phyloP scores from a whole-genome alignment of 2,888 invertebrate species.

The Hirtodrosophila trivittata region DNA sequence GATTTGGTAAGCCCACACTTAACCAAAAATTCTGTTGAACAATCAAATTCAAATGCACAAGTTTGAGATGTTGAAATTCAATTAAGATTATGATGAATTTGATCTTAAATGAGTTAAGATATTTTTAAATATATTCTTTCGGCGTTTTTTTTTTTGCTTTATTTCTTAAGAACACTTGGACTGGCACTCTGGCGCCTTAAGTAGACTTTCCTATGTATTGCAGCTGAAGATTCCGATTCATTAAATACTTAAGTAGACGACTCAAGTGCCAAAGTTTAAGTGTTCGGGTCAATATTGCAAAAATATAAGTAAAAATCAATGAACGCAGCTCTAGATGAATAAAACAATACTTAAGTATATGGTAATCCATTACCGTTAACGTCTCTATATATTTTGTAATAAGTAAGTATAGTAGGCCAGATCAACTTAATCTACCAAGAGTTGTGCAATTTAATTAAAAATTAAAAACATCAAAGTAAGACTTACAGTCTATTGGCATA shows the following conservation, averaged over 20 bases:
- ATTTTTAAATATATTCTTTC: slow-evolving; percentile 15
- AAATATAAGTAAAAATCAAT: slow-evolving; percentile 31
- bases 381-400: too few relatives aligned
- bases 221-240: slow-evolving; percentile 54
- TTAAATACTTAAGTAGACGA: slow-evolving; percentile 71
- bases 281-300: slow-evolving; percentile 66
- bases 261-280: slow-evolving; percentile 73
- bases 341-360: slow-evolving; percentile 23
- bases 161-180: slow-evolving; percentile 64
- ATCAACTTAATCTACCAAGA: too few relatives aligned
- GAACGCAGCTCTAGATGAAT: slow-evolving; percentile 8
- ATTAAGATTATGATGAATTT: slow-evolving; percentile 59
- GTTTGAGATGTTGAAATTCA: slow-evolving; percentile 73
- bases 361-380: not conserved
- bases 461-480: too few relatives aligned
- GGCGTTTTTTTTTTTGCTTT: slow-evolving; percentile 38
- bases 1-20: slow-evolving; percentile 50
- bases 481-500: too few relatives aligned
- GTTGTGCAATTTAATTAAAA: too few relatives aligned
- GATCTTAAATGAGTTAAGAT: slow-evolving; percentile 18
- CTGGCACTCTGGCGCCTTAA: slow-evolving; percentile 74
- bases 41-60: slow-evolving; percentile 38
- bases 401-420: too few relatives aligned
- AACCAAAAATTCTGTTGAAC: slow-evolving; percentile 21
- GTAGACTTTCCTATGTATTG: slow-evolving; percentile 39